These are phyloP conservation scores for Drosophila melanosoma DNA, from an alignment of 2,888 invertebrate genomes.

Conservation along the genomic window DNA sequence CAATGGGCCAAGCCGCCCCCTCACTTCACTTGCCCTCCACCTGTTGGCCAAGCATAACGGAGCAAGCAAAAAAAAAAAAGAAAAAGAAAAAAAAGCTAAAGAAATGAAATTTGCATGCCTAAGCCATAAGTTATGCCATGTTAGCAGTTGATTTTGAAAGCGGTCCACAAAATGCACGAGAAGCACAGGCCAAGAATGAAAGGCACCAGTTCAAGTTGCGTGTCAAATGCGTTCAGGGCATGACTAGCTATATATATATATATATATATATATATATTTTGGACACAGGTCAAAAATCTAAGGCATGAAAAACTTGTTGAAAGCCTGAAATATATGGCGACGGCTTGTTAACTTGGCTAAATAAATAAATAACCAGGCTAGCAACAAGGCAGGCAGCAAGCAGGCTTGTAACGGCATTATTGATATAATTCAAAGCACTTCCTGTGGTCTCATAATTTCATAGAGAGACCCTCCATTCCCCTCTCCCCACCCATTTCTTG, in stretches of 20 bases:
- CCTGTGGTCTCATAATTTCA: slow-evolving; percentile 45
- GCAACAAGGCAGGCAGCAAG: background rate
- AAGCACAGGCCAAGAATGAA: slow-evolving; percentile 8
- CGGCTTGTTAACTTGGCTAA: slow-evolving; percentile 59
- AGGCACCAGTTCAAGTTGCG: slow-evolving; percentile 57
- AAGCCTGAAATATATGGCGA: slow-evolving; percentile 60
- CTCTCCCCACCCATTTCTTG: background rate
- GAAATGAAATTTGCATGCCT: slow-evolving; percentile 71
- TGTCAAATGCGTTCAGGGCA: slow-evolving; percentile 66
- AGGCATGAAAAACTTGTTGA: slow-evolving; percentile 54
- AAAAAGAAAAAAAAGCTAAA: background rate
- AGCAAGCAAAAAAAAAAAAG: slow-evolving; percentile 8
- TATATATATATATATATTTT: slow-evolving; percentile 4
- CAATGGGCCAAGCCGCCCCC: slow-evolving; percentile 18
- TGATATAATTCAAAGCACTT: slow-evolving; percentile 75
- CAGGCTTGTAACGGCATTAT: slow-evolving; percentile 62
- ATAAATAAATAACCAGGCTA: slow-evolving; percentile 55
- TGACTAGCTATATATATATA: slow-evolving; percentile 12
- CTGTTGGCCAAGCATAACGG: slow-evolving; percentile 53
- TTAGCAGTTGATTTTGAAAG: slow-evolving; percentile 78
- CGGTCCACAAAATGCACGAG: slow-evolving; percentile 58
- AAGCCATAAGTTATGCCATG: slow-evolving; percentile 78
- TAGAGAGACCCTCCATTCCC: background rate
- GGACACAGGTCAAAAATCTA: slow-evolving; percentile 28
- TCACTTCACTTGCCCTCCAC: slow-evolving; percentile 1